Evolutionary conservation across 2,888 invertebrate genomes (phyloP).

Genomic region (Caenorhabditis imperialis): DNA sequence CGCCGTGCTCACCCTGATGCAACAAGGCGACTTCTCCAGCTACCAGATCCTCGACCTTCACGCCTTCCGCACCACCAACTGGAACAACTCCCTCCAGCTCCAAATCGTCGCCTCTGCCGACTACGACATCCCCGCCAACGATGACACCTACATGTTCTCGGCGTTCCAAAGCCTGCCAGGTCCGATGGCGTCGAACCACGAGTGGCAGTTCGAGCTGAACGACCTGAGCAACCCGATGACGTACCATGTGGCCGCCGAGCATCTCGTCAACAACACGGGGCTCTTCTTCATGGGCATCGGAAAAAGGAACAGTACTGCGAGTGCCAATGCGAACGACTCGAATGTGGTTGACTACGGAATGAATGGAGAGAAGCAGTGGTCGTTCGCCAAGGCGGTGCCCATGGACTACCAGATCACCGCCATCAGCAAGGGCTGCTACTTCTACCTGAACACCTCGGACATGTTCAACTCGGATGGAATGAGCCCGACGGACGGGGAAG

Average conservation of each 20-base stretch:
- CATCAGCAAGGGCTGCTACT: conserved; percentile 67
- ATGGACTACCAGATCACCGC: conserved; percentile 61
- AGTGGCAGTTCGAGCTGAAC: conserved; percentile 21
- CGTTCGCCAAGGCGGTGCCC: conserved; percentile 26
- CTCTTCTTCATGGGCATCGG: conserved; percentile 67
- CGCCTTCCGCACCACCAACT: conserved; percentile 63
- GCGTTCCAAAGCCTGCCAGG: conserved; percentile 66
- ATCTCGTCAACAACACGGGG: conserved; percentile 63
- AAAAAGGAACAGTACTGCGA: conserved; percentile 21
- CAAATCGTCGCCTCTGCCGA: conserved; percentile 51
- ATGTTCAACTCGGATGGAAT: conserved; percentile 60
- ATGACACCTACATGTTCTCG: conserved; percentile 58
- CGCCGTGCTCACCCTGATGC: conserved; percentile 26
- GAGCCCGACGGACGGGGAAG: conserved; percentile 25
- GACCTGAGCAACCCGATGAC: conserved; percentile 41
- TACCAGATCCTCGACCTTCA: conserved; percentile 65
- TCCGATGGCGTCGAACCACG: conserved; percentile 38
- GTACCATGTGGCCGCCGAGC: conserved; percentile 47
- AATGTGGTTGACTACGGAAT: conserved; percentile 37
- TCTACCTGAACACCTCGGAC: conserved; percentile 50
- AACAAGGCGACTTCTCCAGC: conserved; percentile 23
- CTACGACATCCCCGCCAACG: conserved; percentile 22
- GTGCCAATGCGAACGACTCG: conserved; percentile 19
- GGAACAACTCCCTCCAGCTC: conserved; percentile 67
- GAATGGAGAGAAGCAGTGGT: conserved; percentile 36